Percentiles rank a stretch among this genome's conserved stretches.
phyloP scores from a whole-genome alignment of 1,140 invertebrate species.

The Drosophila simulans region DNA sequence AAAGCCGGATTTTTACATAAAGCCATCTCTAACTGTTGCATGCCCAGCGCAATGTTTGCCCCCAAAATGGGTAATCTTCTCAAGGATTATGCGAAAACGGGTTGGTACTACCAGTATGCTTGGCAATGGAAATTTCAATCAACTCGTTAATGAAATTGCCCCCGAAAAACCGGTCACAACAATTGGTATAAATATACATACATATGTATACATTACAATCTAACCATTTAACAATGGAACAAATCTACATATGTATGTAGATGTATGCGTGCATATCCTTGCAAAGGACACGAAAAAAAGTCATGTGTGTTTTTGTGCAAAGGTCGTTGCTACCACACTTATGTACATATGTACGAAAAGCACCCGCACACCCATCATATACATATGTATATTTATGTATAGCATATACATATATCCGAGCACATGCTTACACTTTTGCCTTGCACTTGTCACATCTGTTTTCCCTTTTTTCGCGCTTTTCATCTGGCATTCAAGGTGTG shows the following conservation, averaged over 20 bases:
- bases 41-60: conserved; percentile 9
- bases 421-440: conserved; percentile 69
- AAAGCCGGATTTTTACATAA: conserved; percentile 21
- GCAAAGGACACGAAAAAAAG: neutral
- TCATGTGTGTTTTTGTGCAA: conserved; percentile 11
- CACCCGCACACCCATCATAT: neutral
- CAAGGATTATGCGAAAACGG: conserved; percentile 32
- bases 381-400: conserved; percentile 1
- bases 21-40: conserved; percentile 64
- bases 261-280: conserved; percentile 1
- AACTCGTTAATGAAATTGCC: conserved; percentile 56
- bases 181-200: neutral
- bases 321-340: conserved; percentile 51
- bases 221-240: conserved; percentile 12
- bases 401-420: neutral
- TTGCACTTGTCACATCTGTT: conserved; percentile 70
- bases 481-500: conserved; percentile 52
- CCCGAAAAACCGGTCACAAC: conserved; percentile 33
- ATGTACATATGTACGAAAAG: neutral
- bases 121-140: conserved; percentile 55
- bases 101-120: conserved; percentile 33
- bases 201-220: conserved; percentile 8
- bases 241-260: conserved; percentile 1
- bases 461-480: conserved; percentile 41
- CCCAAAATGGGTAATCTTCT: neutral